Percentiles rank a stretch among this genome's conserved stretches.
phyloP scores from a whole-genome alignment of 23 tunicate genomes.

The Ascidia mentula region DNA sequence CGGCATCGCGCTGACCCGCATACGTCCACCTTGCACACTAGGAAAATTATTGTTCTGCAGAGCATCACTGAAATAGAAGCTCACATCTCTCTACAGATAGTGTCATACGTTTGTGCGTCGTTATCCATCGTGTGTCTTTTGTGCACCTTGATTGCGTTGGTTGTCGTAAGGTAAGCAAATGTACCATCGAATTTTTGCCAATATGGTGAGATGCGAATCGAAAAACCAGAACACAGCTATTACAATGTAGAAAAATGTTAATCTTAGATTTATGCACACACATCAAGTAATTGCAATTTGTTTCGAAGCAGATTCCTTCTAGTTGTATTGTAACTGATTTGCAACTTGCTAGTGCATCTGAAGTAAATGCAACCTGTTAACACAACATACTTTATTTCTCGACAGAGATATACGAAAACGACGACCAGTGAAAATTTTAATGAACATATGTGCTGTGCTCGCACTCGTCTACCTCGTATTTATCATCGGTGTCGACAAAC shows the following conservation, averaged over 20 bases:
- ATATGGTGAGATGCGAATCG: no score
- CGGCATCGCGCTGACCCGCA: background rate
- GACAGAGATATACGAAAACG: background rate
- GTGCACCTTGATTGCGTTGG: background rate
- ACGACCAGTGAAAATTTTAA: background rate
- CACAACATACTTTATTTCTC: no score
- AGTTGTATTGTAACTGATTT: no score
- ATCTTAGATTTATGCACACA: background rate
- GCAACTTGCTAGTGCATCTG: no score
- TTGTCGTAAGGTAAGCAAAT: background rate
- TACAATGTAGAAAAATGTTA: background rate
- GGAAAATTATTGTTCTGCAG: background rate
- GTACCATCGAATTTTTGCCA: background rate
- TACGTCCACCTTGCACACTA: no score
- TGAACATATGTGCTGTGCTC: conserved; percentile 14
- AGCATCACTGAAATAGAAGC: background rate
- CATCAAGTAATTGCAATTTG: no score
- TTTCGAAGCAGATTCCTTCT: no score
- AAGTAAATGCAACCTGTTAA: no score
- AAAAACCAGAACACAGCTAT: background rate
- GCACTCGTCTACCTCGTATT: conserved; percentile 19
- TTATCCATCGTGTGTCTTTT: background rate
- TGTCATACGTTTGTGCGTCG: background rate
- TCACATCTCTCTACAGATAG: background rate
- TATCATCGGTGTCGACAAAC: conserved; percentile 21